These are phyloP conservation scores for Patagioenas fasciata DNA, from an alignment of 2,113 vertebrate species.

Conservation along the genomic window DNA sequence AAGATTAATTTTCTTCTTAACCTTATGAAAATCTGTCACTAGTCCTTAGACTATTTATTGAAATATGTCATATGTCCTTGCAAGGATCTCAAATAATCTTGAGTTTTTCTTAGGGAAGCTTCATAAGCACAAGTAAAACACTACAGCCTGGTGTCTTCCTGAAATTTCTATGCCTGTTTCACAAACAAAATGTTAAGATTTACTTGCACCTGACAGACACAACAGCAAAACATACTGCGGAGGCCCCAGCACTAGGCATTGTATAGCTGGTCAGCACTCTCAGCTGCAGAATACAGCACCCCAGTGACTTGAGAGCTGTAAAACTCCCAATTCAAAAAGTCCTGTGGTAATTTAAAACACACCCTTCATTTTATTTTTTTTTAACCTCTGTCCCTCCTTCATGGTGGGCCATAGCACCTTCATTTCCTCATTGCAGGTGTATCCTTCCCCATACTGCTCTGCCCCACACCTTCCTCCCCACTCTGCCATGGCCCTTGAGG, in stretches of 20 bases:
- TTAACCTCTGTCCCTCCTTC: neutral
- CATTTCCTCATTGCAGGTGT: neutral
- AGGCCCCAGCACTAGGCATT: neutral
- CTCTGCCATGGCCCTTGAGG: neutral
- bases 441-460: neutral
- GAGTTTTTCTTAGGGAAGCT: neutral
- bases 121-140: neutral
- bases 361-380: neutral
- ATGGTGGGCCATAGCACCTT: rapidly evolving
- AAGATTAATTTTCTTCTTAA: neutral
- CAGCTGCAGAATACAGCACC: neutral
- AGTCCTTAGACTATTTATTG: neutral
- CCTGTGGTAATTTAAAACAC: neutral
- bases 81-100: neutral
- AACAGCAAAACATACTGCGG: neutral
- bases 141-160: neutral
- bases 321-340: neutral
- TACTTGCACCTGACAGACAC: neutral
- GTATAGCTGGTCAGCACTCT: neutral
- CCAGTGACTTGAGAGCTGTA: neutral
- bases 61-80: neutral
- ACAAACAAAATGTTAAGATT: neutral
- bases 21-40: neutral
- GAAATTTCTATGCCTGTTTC: neutral
- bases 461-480: neutral